phyloP scores from a whole-genome alignment of 1,140 invertebrate genomes.

The Euura saliciscinereae region DNA sequence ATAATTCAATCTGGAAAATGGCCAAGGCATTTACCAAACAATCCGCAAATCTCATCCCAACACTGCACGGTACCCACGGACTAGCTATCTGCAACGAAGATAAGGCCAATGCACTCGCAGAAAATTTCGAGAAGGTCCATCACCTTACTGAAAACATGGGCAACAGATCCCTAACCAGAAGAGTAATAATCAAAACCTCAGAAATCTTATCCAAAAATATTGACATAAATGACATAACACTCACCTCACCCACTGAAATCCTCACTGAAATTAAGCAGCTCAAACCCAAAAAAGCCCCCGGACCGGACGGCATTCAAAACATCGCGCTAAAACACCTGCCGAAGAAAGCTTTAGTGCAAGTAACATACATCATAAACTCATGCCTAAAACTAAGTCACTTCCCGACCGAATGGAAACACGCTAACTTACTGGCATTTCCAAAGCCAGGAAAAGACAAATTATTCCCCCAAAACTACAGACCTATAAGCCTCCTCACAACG shows the following conservation, averaged over 20 bases:
- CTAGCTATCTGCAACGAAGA: constrained; percentile 16
- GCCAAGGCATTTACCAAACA: constrained; percentile 24
- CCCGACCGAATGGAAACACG: constrained; percentile 44
- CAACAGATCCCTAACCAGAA: too few species aligned
- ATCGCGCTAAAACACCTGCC: constrained; percentile 42
- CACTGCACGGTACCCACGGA: too few species aligned
- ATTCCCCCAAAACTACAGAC: too few species aligned
- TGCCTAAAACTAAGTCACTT: constrained; percentile 39
- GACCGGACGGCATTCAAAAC: constrained; percentile 40
- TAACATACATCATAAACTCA: constrained; percentile 39
- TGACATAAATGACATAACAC: constrained; percentile 21
- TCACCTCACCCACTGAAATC: constrained; percentile 20
- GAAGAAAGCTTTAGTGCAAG: constrained; percentile 34
- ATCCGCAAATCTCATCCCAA: too few species aligned
- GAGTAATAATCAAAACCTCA: too few species aligned
- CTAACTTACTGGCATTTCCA: constrained; percentile 43
- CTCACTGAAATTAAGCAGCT: constrained; percentile 24
- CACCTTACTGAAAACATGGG: too few species aligned
- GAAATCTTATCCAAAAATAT: neutral
- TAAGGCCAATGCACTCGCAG: constrained; percentile 22
- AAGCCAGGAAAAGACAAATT: too few species aligned
- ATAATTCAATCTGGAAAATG: too few species aligned
- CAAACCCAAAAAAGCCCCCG: constrained; percentile 39
- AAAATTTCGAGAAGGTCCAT: too few species aligned
- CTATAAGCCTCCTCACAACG: too few species aligned